Base-by-base conservation (phyloP, 2,113 vertebrate genomes). In the Oncorhynchus tshawytscha region DNA sequence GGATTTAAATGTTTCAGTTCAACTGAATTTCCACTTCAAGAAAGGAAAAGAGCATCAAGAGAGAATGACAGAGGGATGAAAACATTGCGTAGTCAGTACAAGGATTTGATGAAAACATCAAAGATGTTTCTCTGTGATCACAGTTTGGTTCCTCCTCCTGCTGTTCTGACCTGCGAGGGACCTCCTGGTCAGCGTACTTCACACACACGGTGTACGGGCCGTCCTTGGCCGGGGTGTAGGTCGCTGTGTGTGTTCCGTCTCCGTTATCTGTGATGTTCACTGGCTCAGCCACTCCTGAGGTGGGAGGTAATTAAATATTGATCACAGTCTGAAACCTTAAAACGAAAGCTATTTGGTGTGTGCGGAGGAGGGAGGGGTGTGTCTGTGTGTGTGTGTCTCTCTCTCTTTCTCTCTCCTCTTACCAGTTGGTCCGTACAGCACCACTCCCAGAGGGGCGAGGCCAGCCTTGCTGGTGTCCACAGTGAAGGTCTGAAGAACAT, bases 121-220 rank as follows among this genome's bases (percentile, higher is more conserved):
- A 45, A 45, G 39, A 45, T 9, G 39, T 45, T 45, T 45, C 39
- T 45, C 9, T 45, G 2, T 45, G 39, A 45, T 45, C 39, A 45
- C 39, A 11, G 39, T 45, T 11, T 45, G 39, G 39, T 45, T 45
- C 39, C 39, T 11, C 9, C 8, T 45, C 39, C 39, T 45, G 9
- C 8, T 45, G 39, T 45, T 64, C 87, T 87, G 74, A 99, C 97
- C 97, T 99, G 86, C 96, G 95, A 0, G 97, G 97, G 67, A 98
- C 96, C 68, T 98, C 96, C 87, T 97, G 95, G 67, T 96, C 95
- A 0, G 95, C 96, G 0, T 95, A 99, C 86, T 96, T 97, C 81
- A 99, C 95, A 0, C 93, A 92, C 12, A 96, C 93, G 0, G 96
- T 96, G 91, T 98, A 97, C 0, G 96, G 96, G 0, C 97, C 97